Base-by-base conservation (phyloP, 2,888 invertebrate genomes). In the Epinotia brunnichana region DNA sequence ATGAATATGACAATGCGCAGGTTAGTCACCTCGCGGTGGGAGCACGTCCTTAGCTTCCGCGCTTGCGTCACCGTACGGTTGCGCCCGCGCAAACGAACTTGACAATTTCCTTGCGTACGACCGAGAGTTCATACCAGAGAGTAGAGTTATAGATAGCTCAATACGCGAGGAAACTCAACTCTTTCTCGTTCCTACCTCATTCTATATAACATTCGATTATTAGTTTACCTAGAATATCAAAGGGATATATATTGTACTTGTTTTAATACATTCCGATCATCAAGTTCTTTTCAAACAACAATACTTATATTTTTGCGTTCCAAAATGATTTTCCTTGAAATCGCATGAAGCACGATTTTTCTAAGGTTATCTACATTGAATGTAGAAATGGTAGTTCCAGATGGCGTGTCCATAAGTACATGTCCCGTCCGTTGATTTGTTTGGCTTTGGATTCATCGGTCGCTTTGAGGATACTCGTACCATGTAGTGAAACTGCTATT, bases 41-140 rank as follows among this genome's bases (percentile, higher is more conserved):
- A 77, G 81, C 88, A 86, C 88, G 90, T 88, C 85, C 86, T 83
- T 79, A 78, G 87, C 89, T 90, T 91, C 91, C 91, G 91, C 81
- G 86, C 83, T 91, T 88, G 89, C 91, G 90, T 90, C 88, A 88
- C 44, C 76, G 75, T 35, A 35, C 35, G 35, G 35, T 59, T 69
- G 76, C 71, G 75, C 41, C 3, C 63, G 75, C 66, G 74, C 76
- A 76, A 76, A 76, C 80, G 61, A 56, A 56, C 41, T 66, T 66
- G 66, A 21, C 54, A 21, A 53, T 64, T 35, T 35, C 51, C 62
- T 60, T 44, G 61, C 48, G 62, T 62, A 48, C 48, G 48, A 29
- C 24, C n/a, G 62, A 61, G 21, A 60, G 35, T 61, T 41, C 21
- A 44, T 44, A 53, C 10, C n/a, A 48, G 48, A 48, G 48, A 7